These are phyloP conservation scores for Allobates femoralis DNA, from an alignment of 2,797 vertebrate genomes.

Conservation along the genomic window DNA sequence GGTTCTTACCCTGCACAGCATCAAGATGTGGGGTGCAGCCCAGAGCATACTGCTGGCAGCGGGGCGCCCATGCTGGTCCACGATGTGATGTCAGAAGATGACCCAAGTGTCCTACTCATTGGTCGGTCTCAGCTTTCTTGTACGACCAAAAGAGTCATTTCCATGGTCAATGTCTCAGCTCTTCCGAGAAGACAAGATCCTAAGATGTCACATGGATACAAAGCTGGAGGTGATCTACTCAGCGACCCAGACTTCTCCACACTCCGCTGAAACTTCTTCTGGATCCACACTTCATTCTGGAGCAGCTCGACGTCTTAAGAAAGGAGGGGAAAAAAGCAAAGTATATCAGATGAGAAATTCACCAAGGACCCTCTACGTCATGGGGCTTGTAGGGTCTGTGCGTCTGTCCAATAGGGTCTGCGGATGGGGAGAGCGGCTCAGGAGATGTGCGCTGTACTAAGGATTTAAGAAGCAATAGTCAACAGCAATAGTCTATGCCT, in stretches of 20 bases:
- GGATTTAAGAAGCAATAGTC: slow-evolving; percentile 32
- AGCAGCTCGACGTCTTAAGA: neutral
- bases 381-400: slow-evolving; percentile 68
- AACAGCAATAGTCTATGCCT: slow-evolving; percentile 19
- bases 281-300: slow-evolving; percentile 8
- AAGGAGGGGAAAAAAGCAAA: neutral
- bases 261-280: neutral
- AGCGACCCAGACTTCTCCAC: neutral
- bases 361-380: neutral
- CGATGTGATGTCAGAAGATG: slow-evolving; percentile 65
- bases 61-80: slow-evolving; percentile 72
- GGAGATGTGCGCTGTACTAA: slow-evolving; percentile 32
- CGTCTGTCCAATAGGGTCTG: slow-evolving; percentile 66
- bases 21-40: slow-evolving; percentile 92
- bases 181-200: neutral
- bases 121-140: slow-evolving; percentile 71
- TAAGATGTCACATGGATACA: neutral
- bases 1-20: slow-evolving; percentile 92
- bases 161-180: slow-evolving; percentile 70
- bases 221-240: neutral
- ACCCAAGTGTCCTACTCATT: slow-evolving; percentile 76
- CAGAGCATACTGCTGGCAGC: slow-evolving; percentile 83
- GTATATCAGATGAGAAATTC: neutral
- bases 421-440: neutral
- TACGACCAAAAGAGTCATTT: slow-evolving; percentile 72